Conservation (phyloP, 1,140 invertebrate species). For the Tetranychus cinnabarinus region DNA sequence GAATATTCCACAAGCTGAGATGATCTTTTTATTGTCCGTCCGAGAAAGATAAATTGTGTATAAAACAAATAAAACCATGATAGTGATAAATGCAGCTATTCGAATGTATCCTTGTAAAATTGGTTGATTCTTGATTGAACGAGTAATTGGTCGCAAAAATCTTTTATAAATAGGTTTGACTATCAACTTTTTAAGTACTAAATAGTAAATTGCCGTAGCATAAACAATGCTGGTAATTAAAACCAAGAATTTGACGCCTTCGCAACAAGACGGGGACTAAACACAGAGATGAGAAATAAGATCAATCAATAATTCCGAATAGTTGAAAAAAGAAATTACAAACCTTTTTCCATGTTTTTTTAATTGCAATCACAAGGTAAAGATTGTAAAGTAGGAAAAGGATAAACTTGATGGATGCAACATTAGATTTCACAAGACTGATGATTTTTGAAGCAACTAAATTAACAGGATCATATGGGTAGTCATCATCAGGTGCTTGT, state of each 20-base stretch:
- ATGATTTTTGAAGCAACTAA: too few relatives aligned
- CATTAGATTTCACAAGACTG: too few relatives aligned
- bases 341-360: background rate
- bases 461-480: too few relatives aligned
- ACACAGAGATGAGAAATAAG: background rate
- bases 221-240: constrained; percentile 36
- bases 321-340: background rate
- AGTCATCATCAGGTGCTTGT: too few relatives aligned
- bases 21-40: constrained; percentile 29
- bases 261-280: constrained; percentile 28
- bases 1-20: constrained; percentile 18
- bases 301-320: background rate
- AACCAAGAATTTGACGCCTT: constrained; percentile 45
- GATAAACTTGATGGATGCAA: background rate
- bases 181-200: constrained; percentile 33
- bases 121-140: constrained; percentile 1
- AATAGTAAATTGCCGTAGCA: constrained; percentile 35
- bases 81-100: constrained; percentile 23
- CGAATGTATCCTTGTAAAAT: background rate
- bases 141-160: background rate
- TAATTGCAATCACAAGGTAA: background rate
- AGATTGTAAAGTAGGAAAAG: background rate
- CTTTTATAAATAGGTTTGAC: constrained; percentile 13
- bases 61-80: constrained; percentile 28
- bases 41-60: constrained; percentile 31